Percentiles rank a stretch among this genome's conserved stretches.
These are phyloP conservation scores for Polylopha cassiicola DNA, from an alignment of 2,888 invertebrate genomes.

Conservation along the genomic window DNA sequence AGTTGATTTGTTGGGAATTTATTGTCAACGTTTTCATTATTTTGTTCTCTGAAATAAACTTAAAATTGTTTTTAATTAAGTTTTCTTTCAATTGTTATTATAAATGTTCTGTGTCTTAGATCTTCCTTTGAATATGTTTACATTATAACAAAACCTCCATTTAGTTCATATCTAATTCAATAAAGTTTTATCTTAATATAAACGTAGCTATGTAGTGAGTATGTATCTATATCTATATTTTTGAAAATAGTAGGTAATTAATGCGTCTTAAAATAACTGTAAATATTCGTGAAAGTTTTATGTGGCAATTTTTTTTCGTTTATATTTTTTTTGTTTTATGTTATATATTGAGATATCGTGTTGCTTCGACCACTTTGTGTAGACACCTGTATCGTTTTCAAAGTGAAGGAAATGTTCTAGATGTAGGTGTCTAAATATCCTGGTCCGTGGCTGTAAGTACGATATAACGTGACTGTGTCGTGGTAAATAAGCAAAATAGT, in stretches of 20 bases:
- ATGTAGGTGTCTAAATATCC: slow-evolving; percentile 31
- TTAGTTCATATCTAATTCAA: slow-evolving; percentile 50
- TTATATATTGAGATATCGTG: slow-evolving; percentile 64
- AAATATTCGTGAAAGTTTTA: slow-evolving; percentile 74
- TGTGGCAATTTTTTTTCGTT: slow-evolving; percentile 70
- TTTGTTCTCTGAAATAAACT: slow-evolving; percentile 4
- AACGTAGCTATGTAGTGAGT: slow-evolving; percentile 66
- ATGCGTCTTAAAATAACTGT: slow-evolving; percentile 65
- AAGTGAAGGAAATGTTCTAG: slow-evolving; percentile 2
- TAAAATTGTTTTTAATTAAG: slow-evolving; percentile 17
- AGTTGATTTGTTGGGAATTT: too few species aligned
- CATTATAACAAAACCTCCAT: slow-evolving; percentile 53
- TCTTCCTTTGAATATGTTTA: slow-evolving; percentile 28
- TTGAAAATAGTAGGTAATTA: slow-evolving; percentile 64
- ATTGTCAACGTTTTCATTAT: too few species aligned
- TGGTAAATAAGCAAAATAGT: slow-evolving; percentile 74
- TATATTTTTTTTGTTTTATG: slow-evolving; percentile 61
- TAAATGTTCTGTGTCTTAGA: slow-evolving; percentile 9
- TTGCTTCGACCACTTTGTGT: slow-evolving; percentile 41
- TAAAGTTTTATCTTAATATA: slow-evolving; percentile 63
- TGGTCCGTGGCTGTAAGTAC: slow-evolving; percentile 48
- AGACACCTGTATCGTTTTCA: slow-evolving; percentile 26
- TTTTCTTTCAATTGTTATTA: slow-evolving; percentile 19
- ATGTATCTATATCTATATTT: slow-evolving; percentile 74
- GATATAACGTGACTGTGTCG: slow-evolving; percentile 69